Evolutionary conservation across 2,797 vertebrate species (phyloP), one percentile per base, ranked within the genome.

Genomic region (Garrulus glandarius): DNA sequence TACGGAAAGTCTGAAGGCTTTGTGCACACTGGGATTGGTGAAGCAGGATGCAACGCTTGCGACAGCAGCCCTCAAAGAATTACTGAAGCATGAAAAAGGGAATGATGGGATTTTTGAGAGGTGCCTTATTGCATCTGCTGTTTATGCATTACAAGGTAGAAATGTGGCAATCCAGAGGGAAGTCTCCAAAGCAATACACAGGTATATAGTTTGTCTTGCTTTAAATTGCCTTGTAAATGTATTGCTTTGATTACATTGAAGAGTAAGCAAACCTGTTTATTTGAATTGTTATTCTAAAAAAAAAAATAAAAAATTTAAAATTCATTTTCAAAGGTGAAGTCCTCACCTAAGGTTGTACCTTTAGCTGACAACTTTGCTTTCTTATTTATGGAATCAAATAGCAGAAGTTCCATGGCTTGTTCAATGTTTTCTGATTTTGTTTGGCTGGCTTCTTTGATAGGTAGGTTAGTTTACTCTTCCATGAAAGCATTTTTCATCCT

Each of bases 11-110:
- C 98, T 99, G 95, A 98, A 98, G 93, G 98, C 99, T 92, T 97
- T 99, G 21, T 99, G 99, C 91, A 98, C 99, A 5, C 96, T 99
- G 57, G 99, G 99, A 37, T 88, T 99, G 95, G 98, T 98, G 67
- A 98, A 98, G 93, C 93, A 98, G 23, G 99, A 99, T 60, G 97
- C 97, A n/a, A 99, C 99, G 0, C 97, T 99, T 50, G 98, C 99
- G 41, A 98, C 98, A 64, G 99, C 99, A 43, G 99, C 99, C 6
- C 98, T 99, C 21, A 98, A 99, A 2, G 99, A 99, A 95, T 97
- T 99, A 83, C 96, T 99, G 80, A 99, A 99, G 93, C 98, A 98
- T 68, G 90, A 96, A 41, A 96, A 96, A 39, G 93, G 94, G 41
- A 87, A 92, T 12, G 97, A 86, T 12, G 80, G 95, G 5, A 92